Evolutionary conservation across 1,140 invertebrate genomes (phyloP), one percentile per base, ranked within the genome.

Genomic region (Anadara kagoshimensis): DNA sequence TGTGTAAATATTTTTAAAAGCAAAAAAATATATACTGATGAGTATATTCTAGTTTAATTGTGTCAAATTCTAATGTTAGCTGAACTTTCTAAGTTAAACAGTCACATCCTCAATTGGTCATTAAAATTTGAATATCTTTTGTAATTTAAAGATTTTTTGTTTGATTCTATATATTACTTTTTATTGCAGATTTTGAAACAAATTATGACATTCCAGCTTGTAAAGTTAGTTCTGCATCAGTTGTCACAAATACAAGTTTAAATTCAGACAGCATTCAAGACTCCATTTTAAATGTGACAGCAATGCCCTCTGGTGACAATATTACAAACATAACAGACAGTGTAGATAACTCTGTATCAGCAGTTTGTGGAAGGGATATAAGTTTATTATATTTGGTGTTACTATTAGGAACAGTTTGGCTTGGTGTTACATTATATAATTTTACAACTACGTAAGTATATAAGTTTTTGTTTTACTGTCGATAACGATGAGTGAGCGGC

Each of bases 361-460:
- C n/a, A 22, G 63, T 16, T 0, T 86, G 85, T 79, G 73, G 78
- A 41, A 71, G 92, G 41, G 93, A 93, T 75, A 91, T 91, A 58
- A 92, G 91, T 77, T 86, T 93, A 65, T 88, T 93, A 16, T 93
- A 93, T 79, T 83, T 93, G 41, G 82, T 93, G 26, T 87, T 93
- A 49, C 91, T 92, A 87, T 87, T 93, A 44, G 93, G 92, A 47
- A 93, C 93, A 7, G 86, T 93, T 5, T 93, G 92, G 92, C 81
- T 93, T 0, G 92, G 92, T 22, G 90, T 93, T 3, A 92, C 91
- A 41, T 84, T 93, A 20, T 93, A 92, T 85, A 93, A 93, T 81
- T 93, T 93, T 84, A 92, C 92, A 73, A 93, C 93, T 82, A 93
- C 79, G 79, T 81, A 63, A 61, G 79, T 72, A 22, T 36, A 7